Evolutionary conservation across 2,113 vertebrate species (phyloP).

Genomic region (Silurus glanis): DNA sequence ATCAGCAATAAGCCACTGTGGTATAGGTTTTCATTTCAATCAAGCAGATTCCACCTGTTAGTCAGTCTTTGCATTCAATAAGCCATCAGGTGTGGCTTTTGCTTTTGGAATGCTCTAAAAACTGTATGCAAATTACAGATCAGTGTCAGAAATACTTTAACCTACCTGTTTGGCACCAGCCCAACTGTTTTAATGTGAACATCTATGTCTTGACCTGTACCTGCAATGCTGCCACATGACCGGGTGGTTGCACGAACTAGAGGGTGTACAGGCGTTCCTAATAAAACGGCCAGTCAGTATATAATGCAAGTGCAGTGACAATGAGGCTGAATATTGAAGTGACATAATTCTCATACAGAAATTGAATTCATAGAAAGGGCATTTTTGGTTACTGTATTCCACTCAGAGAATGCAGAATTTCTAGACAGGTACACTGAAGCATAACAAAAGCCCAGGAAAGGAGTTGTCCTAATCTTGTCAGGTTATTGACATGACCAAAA

Average conservation of each 20-base stretch:
- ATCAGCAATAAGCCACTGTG: too few relatives aligned
- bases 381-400: not conserved
- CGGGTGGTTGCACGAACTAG: too few relatives aligned
- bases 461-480: not conserved
- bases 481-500: not conserved
- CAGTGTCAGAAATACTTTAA: not conserved
- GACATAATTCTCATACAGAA: not conserved
- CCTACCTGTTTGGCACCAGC: not conserved
- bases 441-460: not conserved
- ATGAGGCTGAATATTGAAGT: constrained; percentile 12
- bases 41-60: too few relatives aligned
- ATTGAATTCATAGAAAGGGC: not conserved
- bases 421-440: not conserved
- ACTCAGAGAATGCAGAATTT: not conserved
- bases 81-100: too few relatives aligned
- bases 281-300: not conserved
- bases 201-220: not conserved
- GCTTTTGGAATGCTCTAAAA: too few relatives aligned
- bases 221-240: not conserved
- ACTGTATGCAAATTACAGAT: not conserved
- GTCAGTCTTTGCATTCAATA: too few relatives aligned
- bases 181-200: not conserved
- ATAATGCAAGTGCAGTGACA: not conserved
- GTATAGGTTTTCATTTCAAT: too few relatives aligned
- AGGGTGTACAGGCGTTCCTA: not conserved